Evolutionary conservation across 2,113 vertebrate species (phyloP).

Genomic region (Menura novaehollandiae): DNA sequence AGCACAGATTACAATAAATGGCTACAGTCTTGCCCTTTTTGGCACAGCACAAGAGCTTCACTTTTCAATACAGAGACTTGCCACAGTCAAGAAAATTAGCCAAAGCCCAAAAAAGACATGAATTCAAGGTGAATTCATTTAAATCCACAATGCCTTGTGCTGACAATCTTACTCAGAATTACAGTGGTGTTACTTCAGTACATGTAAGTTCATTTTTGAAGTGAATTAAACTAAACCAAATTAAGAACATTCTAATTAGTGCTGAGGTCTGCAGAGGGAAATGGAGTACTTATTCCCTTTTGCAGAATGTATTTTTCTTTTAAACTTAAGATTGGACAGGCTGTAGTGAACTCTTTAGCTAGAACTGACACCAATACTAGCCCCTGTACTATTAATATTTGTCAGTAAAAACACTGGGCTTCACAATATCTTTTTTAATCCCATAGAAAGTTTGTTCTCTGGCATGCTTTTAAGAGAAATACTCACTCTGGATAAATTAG

Average conservation of each 20-base stretch:
- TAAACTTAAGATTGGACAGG: background rate
- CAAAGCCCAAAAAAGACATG: background rate
- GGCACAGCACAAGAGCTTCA: background rate
- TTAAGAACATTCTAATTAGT: constrained; percentile 8
- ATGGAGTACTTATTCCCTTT: background rate
- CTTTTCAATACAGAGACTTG: background rate
- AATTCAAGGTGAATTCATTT: constrained; percentile 21
- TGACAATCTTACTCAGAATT: background rate
- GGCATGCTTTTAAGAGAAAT: background rate
- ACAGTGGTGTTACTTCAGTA: background rate
- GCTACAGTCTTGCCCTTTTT: background rate
- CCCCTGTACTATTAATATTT: background rate
- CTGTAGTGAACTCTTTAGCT: background rate
- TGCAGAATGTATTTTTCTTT: background rate
- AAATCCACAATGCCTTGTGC: background rate
- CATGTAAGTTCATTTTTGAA: background rate
- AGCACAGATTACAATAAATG: background rate
- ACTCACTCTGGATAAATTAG: background rate
- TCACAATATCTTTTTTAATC: background rate
- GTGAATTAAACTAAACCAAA: constrained; percentile 2
- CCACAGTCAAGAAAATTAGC: background rate
- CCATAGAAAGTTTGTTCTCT: background rate
- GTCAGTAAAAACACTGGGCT: background rate
- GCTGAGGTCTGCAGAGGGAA: constrained; percentile 3
- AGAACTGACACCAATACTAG: background rate